Base-by-base conservation (phyloP, 2,888 invertebrate species). In the Crioceris asparagi region DNA sequence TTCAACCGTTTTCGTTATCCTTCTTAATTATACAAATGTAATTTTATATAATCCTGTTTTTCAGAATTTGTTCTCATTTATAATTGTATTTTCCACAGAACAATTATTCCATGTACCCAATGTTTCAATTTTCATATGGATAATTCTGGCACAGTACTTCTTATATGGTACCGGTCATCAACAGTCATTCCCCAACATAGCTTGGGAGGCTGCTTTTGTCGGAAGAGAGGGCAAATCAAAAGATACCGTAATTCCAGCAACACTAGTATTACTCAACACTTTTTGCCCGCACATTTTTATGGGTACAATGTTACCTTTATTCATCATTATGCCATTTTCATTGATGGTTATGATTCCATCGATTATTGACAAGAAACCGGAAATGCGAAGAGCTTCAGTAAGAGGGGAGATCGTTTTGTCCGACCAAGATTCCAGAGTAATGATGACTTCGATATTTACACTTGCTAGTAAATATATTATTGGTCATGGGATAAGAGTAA, bases 81-180 rank as follows among this genome's bases (percentile, higher is more conserved):
- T 29, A 10, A 5, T 29, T 30, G 30, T 32, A 47, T 47, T 43
- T 38, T 44, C 60, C 64, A 16, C 50, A 70, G 72, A 60, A 39
- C 64, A 70, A 49, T 55, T 74, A 2, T 69, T 79, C 41, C 70
- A 69, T 46, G 74, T 79, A 14, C 74, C 80, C 21, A 77, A 75
- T 57, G 71, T 75, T 1, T 68, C 72, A 23, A 60, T 80, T 18
- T 52, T 75, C 5, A 64, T 69, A 34, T 90, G 88, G 88, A 78
- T 79, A 29, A 60, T 88, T 33, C 60, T 85, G 16, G 77, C 82
- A 0, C 77, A 81, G 35, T 86, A 84, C 55, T 79, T 80, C 58
- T 87, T 97, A 69, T 97, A 88, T 60, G 83, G 79, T 1, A 85
- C 91, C 10, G 94, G 94, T 0, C 97, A 98, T 64, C 94, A 96